phyloP scores from a whole-genome alignment of 2,113 vertebrate species.

The Chionomys nivalis region DNA sequence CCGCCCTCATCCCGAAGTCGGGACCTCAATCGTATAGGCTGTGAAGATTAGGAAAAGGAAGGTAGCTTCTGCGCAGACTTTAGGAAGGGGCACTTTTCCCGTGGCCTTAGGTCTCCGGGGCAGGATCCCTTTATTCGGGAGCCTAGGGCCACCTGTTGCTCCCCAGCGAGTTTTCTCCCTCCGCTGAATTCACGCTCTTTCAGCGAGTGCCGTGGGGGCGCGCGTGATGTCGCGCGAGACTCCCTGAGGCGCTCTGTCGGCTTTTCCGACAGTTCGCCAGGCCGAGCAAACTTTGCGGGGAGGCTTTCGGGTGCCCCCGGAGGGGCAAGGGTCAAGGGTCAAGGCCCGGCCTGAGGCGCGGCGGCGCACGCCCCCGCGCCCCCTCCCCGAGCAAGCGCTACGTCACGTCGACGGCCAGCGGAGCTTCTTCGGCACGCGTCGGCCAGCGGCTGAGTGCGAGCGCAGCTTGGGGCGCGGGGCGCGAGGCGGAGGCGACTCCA shows the following conservation, averaged over 20 bases:
- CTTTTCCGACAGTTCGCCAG: background rate
- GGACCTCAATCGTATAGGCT: constrained; percentile 19
- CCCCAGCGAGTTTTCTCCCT: constrained; percentile 32
- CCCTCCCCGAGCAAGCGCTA: background rate
- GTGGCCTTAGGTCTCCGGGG: background rate
- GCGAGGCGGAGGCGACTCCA: background rate
- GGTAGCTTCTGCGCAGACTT: background rate
- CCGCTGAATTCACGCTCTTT: background rate
- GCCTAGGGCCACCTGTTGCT: constrained; percentile 53
- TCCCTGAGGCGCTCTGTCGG: background rate
- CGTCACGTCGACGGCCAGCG: background rate
- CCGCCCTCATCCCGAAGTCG: background rate
- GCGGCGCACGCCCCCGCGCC: background rate
- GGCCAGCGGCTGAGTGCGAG: background rate
- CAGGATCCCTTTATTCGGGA: constrained; percentile 7
- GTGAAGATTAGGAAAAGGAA: constrained; percentile 11
- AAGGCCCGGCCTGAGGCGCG: background rate
- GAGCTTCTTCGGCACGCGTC: background rate
- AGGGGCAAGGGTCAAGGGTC: background rate
- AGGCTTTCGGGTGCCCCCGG: background rate
- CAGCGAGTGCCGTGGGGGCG: background rate
- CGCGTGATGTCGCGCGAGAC: background rate
- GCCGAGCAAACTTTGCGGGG: background rate
- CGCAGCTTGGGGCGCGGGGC: too few relatives aligned
- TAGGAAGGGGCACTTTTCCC: background rate